These are phyloP conservation scores for Sialis fuliginosa DNA, from an alignment of 2,888 invertebrate species.

Conservation along the genomic window DNA sequence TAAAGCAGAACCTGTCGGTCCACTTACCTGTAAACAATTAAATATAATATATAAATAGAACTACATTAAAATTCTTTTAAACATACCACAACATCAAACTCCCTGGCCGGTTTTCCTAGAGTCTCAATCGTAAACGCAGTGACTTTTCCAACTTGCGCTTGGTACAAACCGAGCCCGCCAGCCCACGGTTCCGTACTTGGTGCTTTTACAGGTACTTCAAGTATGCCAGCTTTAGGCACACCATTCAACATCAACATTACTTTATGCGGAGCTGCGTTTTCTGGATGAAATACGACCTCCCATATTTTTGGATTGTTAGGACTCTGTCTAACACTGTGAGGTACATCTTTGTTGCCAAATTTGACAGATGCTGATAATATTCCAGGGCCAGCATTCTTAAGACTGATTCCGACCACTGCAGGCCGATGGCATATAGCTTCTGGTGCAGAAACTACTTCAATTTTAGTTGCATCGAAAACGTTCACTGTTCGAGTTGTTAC, in stretches of 20 bases:
- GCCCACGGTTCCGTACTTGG: constrained; percentile 33
- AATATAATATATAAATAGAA: constrained; percentile 2
- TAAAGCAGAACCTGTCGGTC: constrained; percentile 24
- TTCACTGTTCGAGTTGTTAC: constrained; percentile 31
- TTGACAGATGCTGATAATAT: constrained; percentile 63
- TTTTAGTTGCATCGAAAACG: constrained; percentile 51
- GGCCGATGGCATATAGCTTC: constrained; percentile 70
- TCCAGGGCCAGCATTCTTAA: constrained; percentile 43
- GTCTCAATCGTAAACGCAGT: constrained; percentile 83
- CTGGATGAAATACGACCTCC: constrained; percentile 77
- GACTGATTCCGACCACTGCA: constrained; percentile 52
- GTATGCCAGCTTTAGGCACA: constrained; percentile 43
- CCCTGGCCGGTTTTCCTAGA: constrained; percentile 63
- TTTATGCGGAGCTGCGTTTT: constrained; percentile 71
- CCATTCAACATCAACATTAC: constrained; percentile 64
- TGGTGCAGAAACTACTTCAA: constrained; percentile 19
- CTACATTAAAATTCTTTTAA: not conserved
- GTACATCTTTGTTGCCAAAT: constrained; percentile 65
- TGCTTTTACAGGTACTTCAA: constrained; percentile 38
- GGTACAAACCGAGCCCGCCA: constrained; percentile 69
- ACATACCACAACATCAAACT: constrained; percentile 76
- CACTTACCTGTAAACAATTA: constrained; percentile 13
- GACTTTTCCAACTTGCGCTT: constrained; percentile 63
- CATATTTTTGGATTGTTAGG: constrained; percentile 53
- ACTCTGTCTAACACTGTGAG: constrained; percentile 59